Conservation (phyloP, 2,113 vertebrate species). For the Polyodon spathula region DNA sequence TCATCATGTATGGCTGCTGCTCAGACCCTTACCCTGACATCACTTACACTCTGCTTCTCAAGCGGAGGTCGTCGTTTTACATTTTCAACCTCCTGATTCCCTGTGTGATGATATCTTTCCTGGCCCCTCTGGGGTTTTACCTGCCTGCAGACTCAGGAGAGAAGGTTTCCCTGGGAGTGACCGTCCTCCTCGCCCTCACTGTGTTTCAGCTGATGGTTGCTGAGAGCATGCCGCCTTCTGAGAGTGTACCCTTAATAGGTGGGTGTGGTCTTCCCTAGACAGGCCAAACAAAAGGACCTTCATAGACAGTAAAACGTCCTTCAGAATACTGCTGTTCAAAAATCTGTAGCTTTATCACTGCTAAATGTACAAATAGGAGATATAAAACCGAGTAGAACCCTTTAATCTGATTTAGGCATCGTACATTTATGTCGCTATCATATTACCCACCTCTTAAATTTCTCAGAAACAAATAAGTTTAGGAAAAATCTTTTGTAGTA, state of each 20-base stretch:
- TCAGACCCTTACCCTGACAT: constrained; percentile 93
- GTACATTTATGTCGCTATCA: no score
- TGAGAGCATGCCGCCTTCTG: constrained; percentile 95
- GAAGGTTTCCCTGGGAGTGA: constrained; percentile 92
- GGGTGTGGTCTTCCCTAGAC: constrained; percentile 22
- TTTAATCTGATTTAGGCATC: no score
- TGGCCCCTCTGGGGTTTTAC: constrained; percentile 92
- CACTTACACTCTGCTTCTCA: constrained; percentile 86
- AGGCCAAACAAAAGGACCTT: no score
- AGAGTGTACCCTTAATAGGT: constrained; percentile 94
- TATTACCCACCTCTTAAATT: no score
- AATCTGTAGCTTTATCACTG: no score
- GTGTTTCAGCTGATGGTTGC: constrained; percentile 98
- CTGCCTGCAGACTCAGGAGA: constrained; percentile 94
- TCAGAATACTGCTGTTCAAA: no score
- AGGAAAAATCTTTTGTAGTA: no score
- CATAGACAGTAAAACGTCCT: no score
- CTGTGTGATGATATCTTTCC: constrained; percentile 90
- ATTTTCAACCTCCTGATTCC: constrained; percentile 92
- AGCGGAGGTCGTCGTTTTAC: constrained; percentile 90
- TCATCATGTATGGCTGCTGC: constrained; percentile 94
- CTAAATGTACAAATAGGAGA: no score
- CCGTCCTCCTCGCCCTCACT: constrained; percentile 86
- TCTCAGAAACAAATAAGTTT: no score
- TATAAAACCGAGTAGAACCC: no score